Percentiles rank a stretch among this genome's conserved stretches.
phyloP scores from a whole-genome alignment of 1,140 invertebrate species.

The Acromyrmex echinatior region DNA sequence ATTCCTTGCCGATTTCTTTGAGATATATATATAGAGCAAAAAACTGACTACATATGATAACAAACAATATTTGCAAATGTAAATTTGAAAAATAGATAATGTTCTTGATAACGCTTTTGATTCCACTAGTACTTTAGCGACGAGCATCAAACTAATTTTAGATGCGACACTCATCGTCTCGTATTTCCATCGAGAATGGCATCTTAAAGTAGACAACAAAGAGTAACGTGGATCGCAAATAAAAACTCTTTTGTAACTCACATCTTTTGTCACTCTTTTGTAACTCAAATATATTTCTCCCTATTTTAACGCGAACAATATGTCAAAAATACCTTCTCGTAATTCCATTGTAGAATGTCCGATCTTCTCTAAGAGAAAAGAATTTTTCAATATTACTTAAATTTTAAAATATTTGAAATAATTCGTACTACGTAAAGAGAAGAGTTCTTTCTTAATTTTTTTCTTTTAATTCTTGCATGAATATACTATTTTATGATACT shows the following conservation, averaged over 20 bases:
- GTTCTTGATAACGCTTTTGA: not conserved
- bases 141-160: not conserved
- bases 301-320: not conserved
- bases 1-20: not conserved
- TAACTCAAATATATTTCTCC: not conserved
- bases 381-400: not conserved
- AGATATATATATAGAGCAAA: not conserved
- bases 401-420: not conserved
- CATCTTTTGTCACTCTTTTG: not conserved
- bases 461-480: not conserved
- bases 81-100: slow-evolving; percentile 1
- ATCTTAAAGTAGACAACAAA: slow-evolving; percentile 6
- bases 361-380: not conserved
- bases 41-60: not conserved
- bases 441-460: not conserved
- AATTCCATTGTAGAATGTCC: not conserved
- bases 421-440: not conserved
- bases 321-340: not conserved
- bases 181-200: slow-evolving; percentile 15
- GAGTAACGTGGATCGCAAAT: slow-evolving; percentile 17
- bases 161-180: slow-evolving; percentile 12
- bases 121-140: not conserved
- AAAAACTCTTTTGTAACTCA: not conserved
- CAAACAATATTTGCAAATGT: slow-evolving; percentile 17
- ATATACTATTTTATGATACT: not conserved